Percentiles rank a stretch among this genome's conserved stretches.
Conservation (phyloP, 2,888 invertebrate genomes). For the Pantelozetes paolii region DNA sequence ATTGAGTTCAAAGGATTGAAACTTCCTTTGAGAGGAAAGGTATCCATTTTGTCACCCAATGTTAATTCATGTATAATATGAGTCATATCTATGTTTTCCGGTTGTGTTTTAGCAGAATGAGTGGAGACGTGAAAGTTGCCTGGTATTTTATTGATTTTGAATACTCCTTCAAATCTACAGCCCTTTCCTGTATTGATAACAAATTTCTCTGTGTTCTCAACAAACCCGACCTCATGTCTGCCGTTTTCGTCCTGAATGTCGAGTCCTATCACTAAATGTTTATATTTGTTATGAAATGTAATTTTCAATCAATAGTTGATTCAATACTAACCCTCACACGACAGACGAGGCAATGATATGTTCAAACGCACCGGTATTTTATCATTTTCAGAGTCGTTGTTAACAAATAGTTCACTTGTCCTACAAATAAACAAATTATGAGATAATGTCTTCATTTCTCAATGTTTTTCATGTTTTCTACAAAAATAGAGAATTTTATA, state of each 20-base stretch:
- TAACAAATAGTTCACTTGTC: conserved; percentile 58
- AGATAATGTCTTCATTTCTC: no score
- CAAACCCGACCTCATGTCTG: conserved; percentile 60
- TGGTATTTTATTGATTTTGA: conserved; percentile 54
- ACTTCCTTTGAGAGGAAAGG: conserved; percentile 53
- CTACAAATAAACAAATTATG: conserved; percentile 51
- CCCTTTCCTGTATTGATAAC: conserved; percentile 54
- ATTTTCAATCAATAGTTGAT: not conserved
- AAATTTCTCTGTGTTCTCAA: conserved; percentile 57
- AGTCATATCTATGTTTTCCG: conserved; percentile 57
- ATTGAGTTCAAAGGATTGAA: no score
- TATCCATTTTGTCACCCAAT: conserved; percentile 50
- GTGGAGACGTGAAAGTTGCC: conserved; percentile 62
- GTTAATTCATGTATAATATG: conserved; percentile 58
- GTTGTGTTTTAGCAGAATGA: conserved; percentile 57
- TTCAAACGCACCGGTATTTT: conserved; percentile 58
- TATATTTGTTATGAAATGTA: not conserved
- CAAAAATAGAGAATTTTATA: not conserved
- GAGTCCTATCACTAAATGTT: conserved; percentile 56
- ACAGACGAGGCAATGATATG: conserved; percentile 56
- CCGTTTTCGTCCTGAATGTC: conserved; percentile 62
- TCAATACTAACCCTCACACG: conserved; percentile 55
- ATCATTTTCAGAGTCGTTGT: conserved; percentile 52
- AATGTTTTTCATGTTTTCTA: no score
- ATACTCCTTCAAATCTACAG: conserved; percentile 57